Evolutionary conservation across 2,797 vertebrate species (phyloP), one percentile per base, ranked within the genome.

Genomic region (Delichon dasypus): DNA sequence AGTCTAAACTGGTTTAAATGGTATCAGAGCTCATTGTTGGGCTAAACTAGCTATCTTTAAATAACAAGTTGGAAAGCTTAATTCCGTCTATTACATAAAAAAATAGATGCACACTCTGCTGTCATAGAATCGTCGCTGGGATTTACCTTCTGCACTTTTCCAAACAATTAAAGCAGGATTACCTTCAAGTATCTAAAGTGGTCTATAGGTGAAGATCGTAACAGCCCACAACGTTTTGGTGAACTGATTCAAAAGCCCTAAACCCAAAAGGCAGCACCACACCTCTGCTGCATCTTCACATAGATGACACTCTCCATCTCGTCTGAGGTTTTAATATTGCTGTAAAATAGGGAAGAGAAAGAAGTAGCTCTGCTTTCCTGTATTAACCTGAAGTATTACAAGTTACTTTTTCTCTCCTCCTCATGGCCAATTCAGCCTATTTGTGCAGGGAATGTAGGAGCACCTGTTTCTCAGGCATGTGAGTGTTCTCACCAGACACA

Each of bases 401-500:
- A 55, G 26, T 36, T 71, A 36, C 25, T n/a, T 72, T 74, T 82
- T 62, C 21, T 77, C 13, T 67, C 23, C 4, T 88, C 8, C 13
- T 94, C 6, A 3, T 53, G 36, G 54, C 47, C 7, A 44, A 0
- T n/a, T 77, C 45, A 72, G 7, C 10, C 4, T 27, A 32, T 23
- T 23, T 77, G 36, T 62, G 40, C 73, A 60, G 65, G 36, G 47
- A 72, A 11, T 2, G 4, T 10, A 26, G 22, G n/a, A 79, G 27
- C 25, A 32, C 3, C 1, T 3, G 0, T 34, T 58, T 66, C 72
- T 85, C 53, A 29, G 57, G 38, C 0, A 0, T 26, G 21, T 36
- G n/a, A 66, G 10, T 1, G 0, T 78, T 86, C 48, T 75, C 16
- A 8, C 42, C 62, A 5, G 3, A 0, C 0, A 0, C 51, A 32